Evolutionary conservation across 2,797 vertebrate genomes (phyloP), one percentile per base, ranked within the genome.

Genomic region (Geotrypetes seraphini): DNA sequence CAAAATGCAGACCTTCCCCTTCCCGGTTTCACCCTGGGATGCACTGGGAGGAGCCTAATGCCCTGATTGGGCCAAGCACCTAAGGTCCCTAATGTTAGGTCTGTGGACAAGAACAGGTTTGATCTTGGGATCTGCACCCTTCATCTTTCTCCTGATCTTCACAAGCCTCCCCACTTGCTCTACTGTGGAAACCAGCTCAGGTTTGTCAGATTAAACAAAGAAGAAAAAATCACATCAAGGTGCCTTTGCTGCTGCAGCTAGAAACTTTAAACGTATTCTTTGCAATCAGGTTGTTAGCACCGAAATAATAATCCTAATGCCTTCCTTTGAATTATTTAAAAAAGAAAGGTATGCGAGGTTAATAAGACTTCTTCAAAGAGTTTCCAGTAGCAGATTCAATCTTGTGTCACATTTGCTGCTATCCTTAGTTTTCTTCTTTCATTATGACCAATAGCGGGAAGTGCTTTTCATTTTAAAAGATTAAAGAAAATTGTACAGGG

Each of bases 361-460:
- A 42, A 35, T 49, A 54, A 52, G 47, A 39, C 15, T 25, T 33
- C 52, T 50, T 19, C 25, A 38, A 49, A 17, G 25, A 28, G 25
- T 23, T 49, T 60, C 53, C 53, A 55, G 36, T 27, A 46, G 14
- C 40, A 43, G 36, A 53, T 53, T 22, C 37, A 64, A 46, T 47
- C 47, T 52, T 25, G 47, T 38, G 39, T 61, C 35, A 31, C 42
- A 51, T 40, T n/a, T 28, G 16, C 45, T 43, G 49, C 36, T 43
- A 25, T 46, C 43, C 49, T 36, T 46, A 25, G 47, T 36, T 24
- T 33, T 22, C 36, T 38, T 48, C 54, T 58, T 32, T 40, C 20
- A 23, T n/a, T 21, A 33, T 29, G 41, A 25, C 36, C 22, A 39
- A 57, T 26, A 53, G 41, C 4, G 5, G 20, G 19, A 43, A 0